A percentile compares a stretch with the other conserved stretches of the same genome.
phyloP scores from a whole-genome alignment of 2,888 invertebrate genomes.

The Nesidiocoris tenuis region DNA sequence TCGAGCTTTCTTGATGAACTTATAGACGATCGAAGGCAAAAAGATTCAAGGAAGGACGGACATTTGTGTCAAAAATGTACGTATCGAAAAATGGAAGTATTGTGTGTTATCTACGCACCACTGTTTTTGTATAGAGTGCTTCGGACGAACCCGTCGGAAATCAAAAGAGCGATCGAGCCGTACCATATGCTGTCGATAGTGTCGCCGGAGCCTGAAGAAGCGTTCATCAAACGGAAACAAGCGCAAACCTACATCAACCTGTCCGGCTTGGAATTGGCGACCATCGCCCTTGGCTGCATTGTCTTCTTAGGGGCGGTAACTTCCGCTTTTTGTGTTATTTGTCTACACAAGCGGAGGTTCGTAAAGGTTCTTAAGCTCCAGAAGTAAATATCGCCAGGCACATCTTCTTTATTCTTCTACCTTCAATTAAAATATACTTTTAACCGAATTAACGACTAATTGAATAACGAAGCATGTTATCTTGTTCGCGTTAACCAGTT shows the following conservation, averaged over 20 bases:
- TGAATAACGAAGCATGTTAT: not conserved
- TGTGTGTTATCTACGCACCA: no score
- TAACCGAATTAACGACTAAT: not conserved
- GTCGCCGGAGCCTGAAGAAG: constrained; percentile 38
- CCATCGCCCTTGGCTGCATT: constrained; percentile 75
- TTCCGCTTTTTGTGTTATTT: constrained; percentile 73
- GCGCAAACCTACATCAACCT: constrained; percentile 52
- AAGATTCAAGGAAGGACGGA: no score
- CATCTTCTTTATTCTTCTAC: constrained; percentile 29
- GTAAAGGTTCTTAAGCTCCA: constrained; percentile 40
- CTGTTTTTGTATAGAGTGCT: constrained; percentile 64
- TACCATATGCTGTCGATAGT: constrained; percentile 62
- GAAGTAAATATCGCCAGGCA: constrained; percentile 39
- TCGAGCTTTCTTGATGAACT: no score
- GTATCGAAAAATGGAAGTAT: no score
- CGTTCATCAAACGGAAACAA: constrained; percentile 27
- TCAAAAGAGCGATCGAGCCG: constrained; percentile 66
- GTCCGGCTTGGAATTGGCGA: constrained; percentile 75
- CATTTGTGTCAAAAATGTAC: no score
- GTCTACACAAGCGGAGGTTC: constrained; percentile 50
- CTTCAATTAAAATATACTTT: constrained; percentile 8
- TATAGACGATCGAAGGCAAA: no score
- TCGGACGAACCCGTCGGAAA: constrained; percentile 61
- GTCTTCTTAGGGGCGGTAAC: constrained; percentile 78
- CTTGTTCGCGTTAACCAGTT: not conserved